Conservation (phyloP, 2,113 vertebrate genomes). For the Glaucomys volans region DNA sequence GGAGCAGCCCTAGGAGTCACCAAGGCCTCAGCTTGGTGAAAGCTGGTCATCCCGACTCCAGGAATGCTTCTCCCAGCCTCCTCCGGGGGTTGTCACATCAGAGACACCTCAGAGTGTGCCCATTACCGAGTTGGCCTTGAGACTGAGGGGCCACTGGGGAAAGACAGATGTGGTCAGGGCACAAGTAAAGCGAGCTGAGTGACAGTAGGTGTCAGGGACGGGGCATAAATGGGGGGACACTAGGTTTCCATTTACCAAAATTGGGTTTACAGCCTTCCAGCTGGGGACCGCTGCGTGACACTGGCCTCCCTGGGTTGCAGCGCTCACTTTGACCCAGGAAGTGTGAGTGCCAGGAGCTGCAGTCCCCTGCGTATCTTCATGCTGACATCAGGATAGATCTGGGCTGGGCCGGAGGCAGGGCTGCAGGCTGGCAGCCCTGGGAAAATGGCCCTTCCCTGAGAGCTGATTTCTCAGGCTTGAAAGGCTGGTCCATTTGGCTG, state of each 20-base stretch:
- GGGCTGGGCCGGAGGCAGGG: neutral
- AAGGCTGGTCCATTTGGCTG: neutral
- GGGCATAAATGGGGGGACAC: neutral
- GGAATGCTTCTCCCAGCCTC: neutral
- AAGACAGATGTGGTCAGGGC: neutral
- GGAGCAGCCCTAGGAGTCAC: neutral
- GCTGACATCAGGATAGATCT: neutral
- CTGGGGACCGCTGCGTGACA: rapidly evolving
- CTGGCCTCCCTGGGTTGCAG: neutral
- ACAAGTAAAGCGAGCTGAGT: neutral
- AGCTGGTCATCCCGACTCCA: neutral
- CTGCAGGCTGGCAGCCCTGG: neutral
- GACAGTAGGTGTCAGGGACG: neutral
- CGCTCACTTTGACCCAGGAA: neutral
- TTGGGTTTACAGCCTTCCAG: neutral
- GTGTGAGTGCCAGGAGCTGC: neutral
- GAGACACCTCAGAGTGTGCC: neutral
- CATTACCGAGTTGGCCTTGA: neutral
- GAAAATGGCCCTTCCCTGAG: neutral
- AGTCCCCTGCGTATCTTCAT: neutral
- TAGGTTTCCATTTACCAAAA: neutral
- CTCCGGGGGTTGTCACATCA: neutral
- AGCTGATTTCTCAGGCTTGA: neutral
- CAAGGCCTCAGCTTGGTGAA: neutral
- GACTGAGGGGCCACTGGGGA: neutral